Conservation (phyloP, 2,888 invertebrate species). For the Diploptera punctata region DNA sequence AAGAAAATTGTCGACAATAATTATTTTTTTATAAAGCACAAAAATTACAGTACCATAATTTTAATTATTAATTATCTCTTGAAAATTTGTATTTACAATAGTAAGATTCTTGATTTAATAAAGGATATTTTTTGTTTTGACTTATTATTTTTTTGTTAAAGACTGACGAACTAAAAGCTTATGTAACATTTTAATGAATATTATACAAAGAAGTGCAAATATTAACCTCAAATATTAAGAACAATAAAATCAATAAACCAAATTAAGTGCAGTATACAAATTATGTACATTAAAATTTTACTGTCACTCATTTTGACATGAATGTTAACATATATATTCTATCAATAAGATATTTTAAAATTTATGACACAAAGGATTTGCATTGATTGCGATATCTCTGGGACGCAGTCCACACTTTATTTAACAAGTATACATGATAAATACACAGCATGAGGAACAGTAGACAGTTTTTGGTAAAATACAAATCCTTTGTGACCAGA, state of each 20-base stretch:
- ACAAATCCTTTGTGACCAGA: background rate
- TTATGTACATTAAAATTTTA: constrained; percentile 1
- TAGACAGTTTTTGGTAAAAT: too few relatives aligned
- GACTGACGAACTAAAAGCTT: background rate
- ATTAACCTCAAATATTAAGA: background rate
- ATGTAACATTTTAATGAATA: background rate
- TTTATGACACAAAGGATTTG: background rate
- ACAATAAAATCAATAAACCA: background rate
- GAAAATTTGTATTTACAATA: constrained; percentile 26
- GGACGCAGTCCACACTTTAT: too few relatives aligned
- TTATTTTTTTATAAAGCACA: constrained; percentile 23
- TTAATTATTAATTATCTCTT: constrained; percentile 20
- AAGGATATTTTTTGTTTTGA: background rate
- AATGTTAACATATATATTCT: background rate
- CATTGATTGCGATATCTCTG: background rate
- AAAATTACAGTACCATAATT: constrained; percentile 22
- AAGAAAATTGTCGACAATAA: background rate
- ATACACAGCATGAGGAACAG: too few relatives aligned
- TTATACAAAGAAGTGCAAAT: background rate
- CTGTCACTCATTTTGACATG: background rate
- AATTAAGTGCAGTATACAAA: background rate
- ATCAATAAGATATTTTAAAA: background rate
- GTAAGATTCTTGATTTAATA: background rate
- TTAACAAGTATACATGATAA: too few relatives aligned
- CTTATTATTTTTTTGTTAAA: too few relatives aligned